Base-by-base conservation (phyloP, 2,888 invertebrate species). In the Drosophila kanekoi region DNA sequence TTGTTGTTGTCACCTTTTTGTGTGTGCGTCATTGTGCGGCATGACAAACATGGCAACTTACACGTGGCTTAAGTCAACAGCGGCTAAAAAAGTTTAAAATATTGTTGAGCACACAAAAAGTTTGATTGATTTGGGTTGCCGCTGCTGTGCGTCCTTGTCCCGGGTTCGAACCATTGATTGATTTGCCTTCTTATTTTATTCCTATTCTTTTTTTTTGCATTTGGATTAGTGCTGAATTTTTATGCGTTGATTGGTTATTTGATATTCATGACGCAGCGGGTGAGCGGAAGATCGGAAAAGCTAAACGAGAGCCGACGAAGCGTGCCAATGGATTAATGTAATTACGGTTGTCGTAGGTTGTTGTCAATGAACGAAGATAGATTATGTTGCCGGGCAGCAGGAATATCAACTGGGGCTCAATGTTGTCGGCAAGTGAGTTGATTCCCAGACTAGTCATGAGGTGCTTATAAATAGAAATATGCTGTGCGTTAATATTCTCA, bases 51-150 rank as follows among this genome's bases (percentile, higher is more conserved):
- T 73, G 69, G 70, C 77, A 73, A 74, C 77, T 77, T 77, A 77
- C 84, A 81, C 84, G 82, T 83, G 77, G 82, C 85, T 74, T 71
- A 74, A 79, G 79, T 82, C 79, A 71, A 82, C 82, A 77, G 72
- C 54, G 20, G 37, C 57, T 41, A 35, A 48, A 61, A 75, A 75
- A 77, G 57, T 73, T 77, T 67, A 69, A 78, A 84, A 84, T 78
- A 73, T 74, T 61, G 62, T 59, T 67, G 61, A 48, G 61, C 65
- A 75, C 60, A 81, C 72, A 81, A 63, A 65, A 82, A 69, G 59
- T 83, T 85, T 84, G 83, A 84, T 84, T 84, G 85, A 84, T 84
- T 84, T 73, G 83, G 79, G 85, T 79, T 65, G 63, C 23, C 43
- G 18, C 9, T 49, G 14, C n/a, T 48, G 23, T 43, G 49, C 45